phyloP scores from a whole-genome alignment of 2,113 vertebrate genomes.

The Boulengeromyrus knoepffleri region DNA sequence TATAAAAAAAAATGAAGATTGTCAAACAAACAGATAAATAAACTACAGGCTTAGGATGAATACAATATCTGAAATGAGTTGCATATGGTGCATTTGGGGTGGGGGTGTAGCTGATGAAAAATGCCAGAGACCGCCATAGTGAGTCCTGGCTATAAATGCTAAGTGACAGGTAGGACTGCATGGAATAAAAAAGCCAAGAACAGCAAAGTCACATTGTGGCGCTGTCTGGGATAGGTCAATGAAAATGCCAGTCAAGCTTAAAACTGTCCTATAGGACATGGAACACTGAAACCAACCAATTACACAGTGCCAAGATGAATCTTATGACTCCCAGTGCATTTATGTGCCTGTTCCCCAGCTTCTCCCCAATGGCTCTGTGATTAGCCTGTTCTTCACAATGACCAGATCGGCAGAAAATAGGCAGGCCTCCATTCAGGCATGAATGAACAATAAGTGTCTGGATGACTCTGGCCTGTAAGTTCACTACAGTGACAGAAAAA shows the following conservation, averaged over 20 bases:
- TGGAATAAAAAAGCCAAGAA: neutral
- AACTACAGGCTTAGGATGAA: neutral
- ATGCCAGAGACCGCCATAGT: neutral
- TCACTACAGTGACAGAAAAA: neutral
- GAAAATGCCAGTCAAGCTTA: constrained; percentile 3
- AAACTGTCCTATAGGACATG: neutral
- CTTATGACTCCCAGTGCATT: neutral
- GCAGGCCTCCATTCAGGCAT: neutral
- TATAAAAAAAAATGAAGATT: neutral
- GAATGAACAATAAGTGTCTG: neutral
- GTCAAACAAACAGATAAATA: neutral
- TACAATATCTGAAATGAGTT: neutral
- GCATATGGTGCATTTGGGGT: neutral
- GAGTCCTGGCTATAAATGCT: neutral
- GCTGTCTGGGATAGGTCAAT: constrained; percentile 9
- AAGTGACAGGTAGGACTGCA: neutral
- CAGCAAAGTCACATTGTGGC: constrained; percentile 9
- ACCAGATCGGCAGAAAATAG: neutral
- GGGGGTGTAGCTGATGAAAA: neutral
- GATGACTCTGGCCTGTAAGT: neutral
- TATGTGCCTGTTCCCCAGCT: neutral
- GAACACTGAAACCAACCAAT: neutral
- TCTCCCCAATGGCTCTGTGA: neutral
- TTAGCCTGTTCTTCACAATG: neutral
- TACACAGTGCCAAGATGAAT: neutral